Percentiles rank a stretch among this genome's conserved stretches.
Conservation (phyloP, 2,888 invertebrate species). For the Eupsilia transversa region DNA sequence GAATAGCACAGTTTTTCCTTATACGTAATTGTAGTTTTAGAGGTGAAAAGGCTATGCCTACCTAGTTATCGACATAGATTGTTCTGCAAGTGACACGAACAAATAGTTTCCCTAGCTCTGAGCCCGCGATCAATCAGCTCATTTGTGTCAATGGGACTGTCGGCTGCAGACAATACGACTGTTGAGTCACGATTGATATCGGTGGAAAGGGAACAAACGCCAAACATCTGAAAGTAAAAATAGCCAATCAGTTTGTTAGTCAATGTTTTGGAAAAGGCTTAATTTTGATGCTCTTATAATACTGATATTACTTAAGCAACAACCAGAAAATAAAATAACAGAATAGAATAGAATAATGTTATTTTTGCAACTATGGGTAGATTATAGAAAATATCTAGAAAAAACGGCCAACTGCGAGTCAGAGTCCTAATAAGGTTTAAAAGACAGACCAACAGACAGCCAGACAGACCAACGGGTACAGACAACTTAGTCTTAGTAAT, state of each 20-base stretch:
- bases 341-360: too few species aligned
- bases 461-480: too few species aligned
- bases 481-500: too few species aligned
- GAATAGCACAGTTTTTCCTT: background rate
- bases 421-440: too few species aligned
- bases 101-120: constrained; percentile 39
- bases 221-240: background rate
- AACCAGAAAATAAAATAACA: too few species aligned
- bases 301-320: too few species aligned
- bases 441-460: too few species aligned
- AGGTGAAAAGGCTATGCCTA: background rate
- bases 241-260: background rate
- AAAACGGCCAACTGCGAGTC: too few species aligned
- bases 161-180: constrained; percentile 24
- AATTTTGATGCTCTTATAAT: too few species aligned
- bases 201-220: background rate
- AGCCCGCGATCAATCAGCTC: constrained; percentile 27
- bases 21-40: background rate
- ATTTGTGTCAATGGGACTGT: constrained; percentile 33
- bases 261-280: background rate
- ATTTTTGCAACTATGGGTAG: too few species aligned
- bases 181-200: constrained; percentile 27
- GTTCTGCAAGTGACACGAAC: constrained; percentile 19
- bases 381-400: too few species aligned
- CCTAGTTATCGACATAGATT: background rate